A percentile compares a stretch with the other conserved stretches of the same genome.
phyloP scores from a whole-genome alignment of 2,113 vertebrate species.

The Barnardius zonarius region DNA sequence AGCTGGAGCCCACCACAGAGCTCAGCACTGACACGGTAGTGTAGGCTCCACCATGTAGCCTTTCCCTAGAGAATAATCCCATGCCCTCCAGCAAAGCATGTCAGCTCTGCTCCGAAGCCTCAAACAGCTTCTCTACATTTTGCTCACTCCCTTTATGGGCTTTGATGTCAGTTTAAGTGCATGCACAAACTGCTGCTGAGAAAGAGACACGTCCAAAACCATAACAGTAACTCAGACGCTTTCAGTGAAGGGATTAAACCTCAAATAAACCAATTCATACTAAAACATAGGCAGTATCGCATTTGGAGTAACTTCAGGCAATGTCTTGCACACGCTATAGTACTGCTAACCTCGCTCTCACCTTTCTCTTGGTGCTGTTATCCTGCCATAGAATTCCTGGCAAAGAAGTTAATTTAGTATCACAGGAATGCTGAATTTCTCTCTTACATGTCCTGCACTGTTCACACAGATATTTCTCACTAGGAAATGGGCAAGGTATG shows the following conservation, averaged over 20 bases:
- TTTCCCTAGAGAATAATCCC: not conserved
- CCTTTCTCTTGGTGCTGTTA: not conserved
- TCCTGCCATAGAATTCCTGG: not conserved
- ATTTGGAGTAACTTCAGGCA: not conserved
- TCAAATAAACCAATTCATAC: not conserved
- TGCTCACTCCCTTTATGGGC: not conserved
- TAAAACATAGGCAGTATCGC: not conserved
- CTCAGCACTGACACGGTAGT: not conserved
- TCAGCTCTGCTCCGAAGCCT: not conserved
- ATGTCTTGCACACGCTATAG: not conserved
- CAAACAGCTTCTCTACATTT: not conserved
- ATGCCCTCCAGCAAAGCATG: not conserved
- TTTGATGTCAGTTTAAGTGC: not conserved
- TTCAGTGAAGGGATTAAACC: not conserved
- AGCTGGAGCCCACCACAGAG: not conserved
- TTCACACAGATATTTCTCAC: not conserved
- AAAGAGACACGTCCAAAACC: not conserved
- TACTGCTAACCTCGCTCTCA: not conserved
- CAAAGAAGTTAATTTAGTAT: not conserved
- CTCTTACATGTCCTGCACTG: too few species aligned
- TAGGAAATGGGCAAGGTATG: not conserved
- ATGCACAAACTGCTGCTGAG: not conserved
- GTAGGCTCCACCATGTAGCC: not conserved
- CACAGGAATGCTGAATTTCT: not conserved
- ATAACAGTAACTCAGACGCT: not conserved